These are phyloP conservation scores for Ceratina calcarata DNA, from an alignment of 1,140 invertebrate genomes.

Conservation along the genomic window DNA sequence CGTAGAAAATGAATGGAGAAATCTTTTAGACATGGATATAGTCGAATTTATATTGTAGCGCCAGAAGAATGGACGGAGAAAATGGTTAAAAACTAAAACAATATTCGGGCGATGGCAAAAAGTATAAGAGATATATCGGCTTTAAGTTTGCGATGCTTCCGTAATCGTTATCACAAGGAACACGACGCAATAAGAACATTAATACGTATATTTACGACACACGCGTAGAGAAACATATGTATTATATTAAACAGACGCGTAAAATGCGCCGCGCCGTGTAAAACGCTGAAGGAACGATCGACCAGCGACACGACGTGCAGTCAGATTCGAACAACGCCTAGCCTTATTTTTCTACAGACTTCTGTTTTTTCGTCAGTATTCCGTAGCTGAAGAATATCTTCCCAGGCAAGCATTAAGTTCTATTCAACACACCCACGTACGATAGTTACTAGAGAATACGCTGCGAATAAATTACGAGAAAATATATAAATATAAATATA, in stretches of 20 bases:
- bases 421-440: slow-evolving; percentile 43
- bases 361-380: slow-evolving; percentile 75
- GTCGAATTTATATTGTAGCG: neutral
- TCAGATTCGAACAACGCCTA: slow-evolving; percentile 68
- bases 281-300: neutral
- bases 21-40: slow-evolving; percentile 10
- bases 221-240: slow-evolving; percentile 10
- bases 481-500: slow-evolving; percentile 43
- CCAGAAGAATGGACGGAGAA: neutral
- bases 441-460: slow-evolving; percentile 58
- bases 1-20: slow-evolving; percentile 30
- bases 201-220: slow-evolving; percentile 36
- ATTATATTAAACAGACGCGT: slow-evolving; percentile 5
- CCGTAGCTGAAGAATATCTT: slow-evolving; percentile 55
- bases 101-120: neutral
- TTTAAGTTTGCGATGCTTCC: slow-evolving; percentile 43
- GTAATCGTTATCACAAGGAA: slow-evolving; percentile 41
- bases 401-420: slow-evolving; percentile 40
- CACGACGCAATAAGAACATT: slow-evolving; percentile 36
- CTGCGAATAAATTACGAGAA: slow-evolving; percentile 40
- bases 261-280: neutral
- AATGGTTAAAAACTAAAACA: neutral
- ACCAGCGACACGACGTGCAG: slow-evolving; percentile 12
- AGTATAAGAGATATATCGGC: slow-evolving; percentile 6
- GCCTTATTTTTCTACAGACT: slow-evolving; percentile 79